Conservation (phyloP, 2,113 vertebrate species). For the Dasyurus viverrinus region DNA sequence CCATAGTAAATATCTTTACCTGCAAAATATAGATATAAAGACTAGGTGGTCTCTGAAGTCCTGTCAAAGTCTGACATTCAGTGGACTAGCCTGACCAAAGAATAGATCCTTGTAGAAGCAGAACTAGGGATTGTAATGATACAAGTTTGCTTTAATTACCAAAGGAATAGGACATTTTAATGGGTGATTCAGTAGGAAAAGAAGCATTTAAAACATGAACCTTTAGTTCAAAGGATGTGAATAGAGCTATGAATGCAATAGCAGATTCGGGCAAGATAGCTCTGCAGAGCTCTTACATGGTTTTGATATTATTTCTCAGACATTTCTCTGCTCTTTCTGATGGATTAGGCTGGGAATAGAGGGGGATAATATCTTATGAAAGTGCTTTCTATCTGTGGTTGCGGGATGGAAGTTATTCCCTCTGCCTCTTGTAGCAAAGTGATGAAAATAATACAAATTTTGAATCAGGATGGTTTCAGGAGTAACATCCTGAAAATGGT, state of each 20-base stretch:
- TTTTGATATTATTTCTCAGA: conserved; percentile 31
- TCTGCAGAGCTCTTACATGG: background rate
- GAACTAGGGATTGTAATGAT: background rate
- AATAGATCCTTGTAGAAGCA: background rate
- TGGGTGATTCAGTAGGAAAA: background rate
- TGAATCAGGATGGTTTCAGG: conserved; percentile 29
- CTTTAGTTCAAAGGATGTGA: conserved; percentile 36
- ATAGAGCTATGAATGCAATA: conserved; percentile 26
- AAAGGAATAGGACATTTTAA: conserved; percentile 43
- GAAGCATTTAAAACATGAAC: conserved; percentile 27
- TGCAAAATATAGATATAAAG: background rate
- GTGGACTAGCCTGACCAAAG: conserved; percentile 3
- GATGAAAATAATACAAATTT: background rate
- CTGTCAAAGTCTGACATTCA: conserved; percentile 8
- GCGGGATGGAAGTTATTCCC: background rate
- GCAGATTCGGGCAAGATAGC: background rate
- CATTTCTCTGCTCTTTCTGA: conserved; percentile 22
- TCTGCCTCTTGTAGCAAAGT: conserved; percentile 24
- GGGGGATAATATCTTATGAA: conserved; percentile 19
- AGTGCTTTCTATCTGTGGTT: conserved; percentile 23
- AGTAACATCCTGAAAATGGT: conserved; percentile 41
- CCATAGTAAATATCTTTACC: background rate
- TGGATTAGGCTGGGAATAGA: conserved; percentile 33
- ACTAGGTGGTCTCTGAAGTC: background rate
- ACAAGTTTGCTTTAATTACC: background rate